Conservation (phyloP, 2,888 invertebrate genomes). For the Leucoptera coffeella region DNA sequence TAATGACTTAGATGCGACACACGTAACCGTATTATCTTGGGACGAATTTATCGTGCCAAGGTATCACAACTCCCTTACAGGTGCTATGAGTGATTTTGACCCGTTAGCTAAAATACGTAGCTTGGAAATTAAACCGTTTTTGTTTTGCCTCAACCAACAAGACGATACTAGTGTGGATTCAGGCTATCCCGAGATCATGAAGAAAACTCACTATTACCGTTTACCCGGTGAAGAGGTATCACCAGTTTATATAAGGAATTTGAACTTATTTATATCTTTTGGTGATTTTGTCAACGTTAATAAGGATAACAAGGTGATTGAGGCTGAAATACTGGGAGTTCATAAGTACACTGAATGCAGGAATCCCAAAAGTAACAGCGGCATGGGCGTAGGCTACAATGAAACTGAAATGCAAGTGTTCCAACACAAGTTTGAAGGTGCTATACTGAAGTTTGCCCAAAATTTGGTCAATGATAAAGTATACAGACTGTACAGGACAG, state of each 20-base stretch:
- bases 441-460: constrained; percentile 43
- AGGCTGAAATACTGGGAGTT: constrained; percentile 25
- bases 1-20: constrained; percentile 38
- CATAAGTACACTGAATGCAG: constrained; percentile 45
- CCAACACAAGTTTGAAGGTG: constrained; percentile 44
- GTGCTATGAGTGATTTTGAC: constrained; percentile 47
- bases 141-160: constrained; percentile 39
- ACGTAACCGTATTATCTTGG: constrained; percentile 53
- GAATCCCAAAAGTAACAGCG: constrained; percentile 23
- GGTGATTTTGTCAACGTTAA: constrained; percentile 30
- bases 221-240: constrained; percentile 17
- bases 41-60: constrained; percentile 61
- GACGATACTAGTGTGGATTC: constrained; percentile 36
- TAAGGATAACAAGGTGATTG: constrained; percentile 16
- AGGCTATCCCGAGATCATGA: constrained; percentile 36
- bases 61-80: constrained; percentile 46
- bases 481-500: constrained; percentile 35
- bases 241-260: constrained; percentile 22
- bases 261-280: constrained; percentile 35
- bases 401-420: constrained; percentile 40
- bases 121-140: constrained; percentile 19
- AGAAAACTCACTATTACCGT: constrained; percentile 34
- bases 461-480: constrained; percentile 37
- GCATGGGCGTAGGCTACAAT: constrained; percentile 26
- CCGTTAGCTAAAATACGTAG: constrained; percentile 26